Evolutionary conservation across 2,888 invertebrate genomes (phyloP), one percentile per base, ranked within the genome.

Genomic region (Drosophila incognita): DNA sequence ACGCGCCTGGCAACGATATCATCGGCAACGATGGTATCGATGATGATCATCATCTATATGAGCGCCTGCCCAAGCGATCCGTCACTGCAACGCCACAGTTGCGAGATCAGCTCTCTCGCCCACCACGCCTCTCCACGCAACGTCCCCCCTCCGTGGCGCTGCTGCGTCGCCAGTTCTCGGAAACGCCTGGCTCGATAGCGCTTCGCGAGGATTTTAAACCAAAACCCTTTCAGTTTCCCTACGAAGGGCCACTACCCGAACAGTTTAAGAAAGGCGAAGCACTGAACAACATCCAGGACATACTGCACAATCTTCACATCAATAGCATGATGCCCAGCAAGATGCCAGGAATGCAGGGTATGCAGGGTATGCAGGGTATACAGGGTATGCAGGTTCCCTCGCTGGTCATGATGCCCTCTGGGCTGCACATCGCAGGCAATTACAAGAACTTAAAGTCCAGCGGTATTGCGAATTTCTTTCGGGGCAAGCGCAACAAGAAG

Each of bases 281-380:
- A 13, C 73, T 92, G 1, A 91, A 93, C 59, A 93, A 92, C 58
- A 93, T 93, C 21, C 93, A 93, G 74, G 93, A 93, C 53, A 93
- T 93, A 24, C 71, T 93, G 15, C 90, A 92, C 31, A 91, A 92
- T 38, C 74, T 91, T 63, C 87, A 89, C 11, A 65, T 91, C 8
- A 76, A 76, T 2, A 57, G 67, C n/a, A 48, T 53, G 1, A 51
- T 62, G 7, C 76, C 79, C 21, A 82, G 77, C 67, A 88, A 86
- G 61, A 49, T 84, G 54, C 81, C 90, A 7, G 60, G 56, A n/a
- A 33, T 49, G 15, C 29, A 10, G 31, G 11, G 49, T 13, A 42
- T 42, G 21, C 33, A 33, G 13, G 33, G 35, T 15, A 53, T 83
- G 49, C 81, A 87, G 7, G 63, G 54, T 24, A 33, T 56, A n/a